phyloP scores from a whole-genome alignment of 2,797 vertebrate genomes.

The Bucorvus abyssinicus region DNA sequence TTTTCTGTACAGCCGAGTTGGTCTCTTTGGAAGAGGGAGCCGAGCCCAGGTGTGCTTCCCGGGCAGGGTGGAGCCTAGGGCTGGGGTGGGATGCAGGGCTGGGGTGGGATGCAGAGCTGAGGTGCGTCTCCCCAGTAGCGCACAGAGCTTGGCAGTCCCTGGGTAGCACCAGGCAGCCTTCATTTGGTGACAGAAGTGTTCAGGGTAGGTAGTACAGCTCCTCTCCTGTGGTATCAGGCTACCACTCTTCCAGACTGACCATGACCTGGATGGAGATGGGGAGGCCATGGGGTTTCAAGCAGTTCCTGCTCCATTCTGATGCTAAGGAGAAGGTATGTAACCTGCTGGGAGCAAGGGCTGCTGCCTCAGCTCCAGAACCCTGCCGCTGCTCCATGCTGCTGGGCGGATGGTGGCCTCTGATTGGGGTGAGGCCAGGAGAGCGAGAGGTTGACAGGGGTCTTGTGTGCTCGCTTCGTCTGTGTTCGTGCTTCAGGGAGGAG shows the following conservation, averaged over 20 bases:
- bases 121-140: neutral
- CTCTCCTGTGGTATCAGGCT: neutral
- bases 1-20: neutral
- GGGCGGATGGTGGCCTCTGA: neutral
- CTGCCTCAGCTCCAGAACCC: neutral
- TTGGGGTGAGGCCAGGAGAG: neutral
- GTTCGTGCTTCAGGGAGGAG: neutral
- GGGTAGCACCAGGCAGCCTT: neutral
- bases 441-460: neutral
- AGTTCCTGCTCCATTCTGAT: neutral
- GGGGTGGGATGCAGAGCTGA: neutral
- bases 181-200: slow-evolving; percentile 33
- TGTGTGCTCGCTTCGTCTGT: rapidly evolving
- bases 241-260: slow-evolving; percentile 11
- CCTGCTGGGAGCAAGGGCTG: slow-evolving; percentile 13
- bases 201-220: slow-evolving; percentile 14
- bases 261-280: slow-evolving; percentile 37
- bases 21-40: neutral
- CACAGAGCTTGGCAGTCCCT: neutral
- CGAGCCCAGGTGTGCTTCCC: rapidly evolving
- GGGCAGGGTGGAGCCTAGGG: rapidly evolving
- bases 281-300: neutral
- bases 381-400: neutral
- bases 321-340: slow-evolving; percentile 46
- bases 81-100: neutral